Conservation (phyloP, 2,888 invertebrate genomes). For the Xanthia togata region DNA sequence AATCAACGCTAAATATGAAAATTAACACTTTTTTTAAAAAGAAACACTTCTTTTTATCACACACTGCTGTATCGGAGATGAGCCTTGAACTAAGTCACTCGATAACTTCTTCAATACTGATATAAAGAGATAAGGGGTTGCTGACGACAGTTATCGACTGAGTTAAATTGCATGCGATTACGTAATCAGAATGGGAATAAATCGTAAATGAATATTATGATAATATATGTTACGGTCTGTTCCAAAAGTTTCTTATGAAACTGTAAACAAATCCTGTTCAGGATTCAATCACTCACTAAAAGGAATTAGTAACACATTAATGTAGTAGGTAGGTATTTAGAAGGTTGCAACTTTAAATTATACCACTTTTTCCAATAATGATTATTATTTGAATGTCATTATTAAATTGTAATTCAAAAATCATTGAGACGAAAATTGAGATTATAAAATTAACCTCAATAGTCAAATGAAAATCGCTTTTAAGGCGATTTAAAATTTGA, state of each 20-base stretch:
- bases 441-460: background rate
- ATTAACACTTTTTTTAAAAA: background rate
- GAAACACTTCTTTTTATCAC: constrained; percentile 24
- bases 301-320: background rate
- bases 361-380: background rate
- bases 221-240: background rate
- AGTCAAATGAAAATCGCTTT: background rate
- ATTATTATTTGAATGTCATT: background rate
- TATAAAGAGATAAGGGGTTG: constrained; percentile 55
- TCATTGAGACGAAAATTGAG: background rate
- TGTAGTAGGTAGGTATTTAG: background rate
- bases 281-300: background rate
- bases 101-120: constrained; percentile 55
- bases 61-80: constrained; percentile 49
- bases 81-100: constrained; percentile 66
- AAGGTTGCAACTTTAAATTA: background rate
- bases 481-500: background rate
- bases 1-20: constrained; percentile 9
- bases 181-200: constrained; percentile 33
- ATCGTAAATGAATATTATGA: background rate
- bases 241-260: background rate
- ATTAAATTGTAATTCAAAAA: background rate
- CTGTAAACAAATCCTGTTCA: background rate
- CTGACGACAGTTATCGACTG: constrained; percentile 62
- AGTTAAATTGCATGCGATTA: constrained; percentile 45